These are phyloP conservation scores for Amphiduros pacificus DNA, from an alignment of 2,888 invertebrate genomes.

Conservation along the genomic window DNA sequence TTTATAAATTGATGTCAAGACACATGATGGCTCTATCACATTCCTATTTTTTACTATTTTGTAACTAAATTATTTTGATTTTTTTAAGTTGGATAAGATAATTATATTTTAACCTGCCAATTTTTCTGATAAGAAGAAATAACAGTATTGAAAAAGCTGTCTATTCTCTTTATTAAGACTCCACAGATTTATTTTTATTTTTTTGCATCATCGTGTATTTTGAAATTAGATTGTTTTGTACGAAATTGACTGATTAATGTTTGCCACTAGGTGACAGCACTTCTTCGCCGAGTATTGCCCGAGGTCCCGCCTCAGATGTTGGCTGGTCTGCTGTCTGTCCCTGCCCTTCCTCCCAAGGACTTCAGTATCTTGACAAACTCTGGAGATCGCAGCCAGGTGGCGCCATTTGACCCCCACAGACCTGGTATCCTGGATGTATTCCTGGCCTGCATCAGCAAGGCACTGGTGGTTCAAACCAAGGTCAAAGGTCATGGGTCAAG, in stretches of 20 bases:
- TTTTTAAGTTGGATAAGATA: too few relatives aligned
- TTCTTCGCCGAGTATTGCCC: slow-evolving; percentile 83
- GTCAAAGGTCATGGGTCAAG: slow-evolving; percentile 64
- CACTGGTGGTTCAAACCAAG: slow-evolving; percentile 87
- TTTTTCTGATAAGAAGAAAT: too few relatives aligned
- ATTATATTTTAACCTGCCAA: too few relatives aligned
- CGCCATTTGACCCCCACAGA: slow-evolving; percentile 52
- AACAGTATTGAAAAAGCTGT: too few relatives aligned
- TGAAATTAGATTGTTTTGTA: not conserved
- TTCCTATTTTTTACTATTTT: too few relatives aligned
- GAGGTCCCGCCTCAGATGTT: slow-evolving; percentile 86
- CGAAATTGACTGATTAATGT: not conserved
- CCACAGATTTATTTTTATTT: too few relatives aligned
- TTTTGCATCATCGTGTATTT: too few relatives aligned
- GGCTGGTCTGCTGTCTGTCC: slow-evolving; percentile 75
- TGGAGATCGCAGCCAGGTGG: slow-evolving; percentile 35
- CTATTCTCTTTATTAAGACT: too few relatives aligned
- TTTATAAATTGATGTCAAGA: too few relatives aligned
- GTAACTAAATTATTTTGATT: too few relatives aligned
- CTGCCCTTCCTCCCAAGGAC: slow-evolving; percentile 73
- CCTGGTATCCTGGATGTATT: slow-evolving; percentile 86
- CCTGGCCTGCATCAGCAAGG: slow-evolving; percentile 86
- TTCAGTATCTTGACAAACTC: slow-evolving; percentile 72
- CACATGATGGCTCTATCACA: too few relatives aligned
- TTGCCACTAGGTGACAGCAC: slow-evolving; percentile 74